phyloP scores from a whole-genome alignment of 2,888 invertebrate species.

The Caenorhabditis macrosperma region DNA sequence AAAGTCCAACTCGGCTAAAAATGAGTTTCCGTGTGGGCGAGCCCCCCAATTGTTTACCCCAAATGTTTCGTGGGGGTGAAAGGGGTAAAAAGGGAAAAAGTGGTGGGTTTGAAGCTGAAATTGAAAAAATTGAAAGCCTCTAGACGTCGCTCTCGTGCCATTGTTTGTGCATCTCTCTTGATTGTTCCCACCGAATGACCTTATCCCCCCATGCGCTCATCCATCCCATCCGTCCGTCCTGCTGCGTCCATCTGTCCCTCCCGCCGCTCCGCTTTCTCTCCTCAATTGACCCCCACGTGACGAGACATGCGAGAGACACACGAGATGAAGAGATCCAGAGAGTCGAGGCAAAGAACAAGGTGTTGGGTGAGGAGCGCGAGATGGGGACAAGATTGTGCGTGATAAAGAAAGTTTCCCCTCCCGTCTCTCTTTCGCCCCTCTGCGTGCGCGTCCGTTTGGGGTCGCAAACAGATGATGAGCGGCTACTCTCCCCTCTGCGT shows the following conservation, averaged over 20 bases:
- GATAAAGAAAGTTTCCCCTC: conserved; percentile 2
- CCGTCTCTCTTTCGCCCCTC: not conserved
- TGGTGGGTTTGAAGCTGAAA: not conserved
- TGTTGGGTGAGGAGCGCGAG: not conserved
- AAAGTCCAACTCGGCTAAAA: not conserved
- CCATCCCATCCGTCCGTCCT: conserved; percentile 6
- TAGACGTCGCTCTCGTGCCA: not conserved
- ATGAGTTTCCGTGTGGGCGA: not conserved
- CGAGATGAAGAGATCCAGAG: not conserved
- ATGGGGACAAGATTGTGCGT: conserved; percentile 31
- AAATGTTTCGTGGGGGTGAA: too few relatives aligned
- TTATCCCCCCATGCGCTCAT: too few relatives aligned
- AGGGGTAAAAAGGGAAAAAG: not conserved
- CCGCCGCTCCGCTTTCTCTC: conserved; percentile 4
- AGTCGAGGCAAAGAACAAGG: not conserved
- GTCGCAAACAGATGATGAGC: too few relatives aligned
- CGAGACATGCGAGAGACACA: not conserved
- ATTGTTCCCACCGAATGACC: conserved; percentile 5
- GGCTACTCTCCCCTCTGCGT: too few relatives aligned
- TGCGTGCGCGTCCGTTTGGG: not conserved
- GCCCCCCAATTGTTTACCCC: too few relatives aligned
- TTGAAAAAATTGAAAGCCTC: not conserved
- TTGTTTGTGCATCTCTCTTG: not conserved
- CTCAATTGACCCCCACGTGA: conserved; percentile 41
- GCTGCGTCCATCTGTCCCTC: not conserved